Evolutionary conservation across 1,140 invertebrate species (phyloP), one percentile per base, ranked within the genome.

Genomic region (Lepidostoma basale): DNA sequence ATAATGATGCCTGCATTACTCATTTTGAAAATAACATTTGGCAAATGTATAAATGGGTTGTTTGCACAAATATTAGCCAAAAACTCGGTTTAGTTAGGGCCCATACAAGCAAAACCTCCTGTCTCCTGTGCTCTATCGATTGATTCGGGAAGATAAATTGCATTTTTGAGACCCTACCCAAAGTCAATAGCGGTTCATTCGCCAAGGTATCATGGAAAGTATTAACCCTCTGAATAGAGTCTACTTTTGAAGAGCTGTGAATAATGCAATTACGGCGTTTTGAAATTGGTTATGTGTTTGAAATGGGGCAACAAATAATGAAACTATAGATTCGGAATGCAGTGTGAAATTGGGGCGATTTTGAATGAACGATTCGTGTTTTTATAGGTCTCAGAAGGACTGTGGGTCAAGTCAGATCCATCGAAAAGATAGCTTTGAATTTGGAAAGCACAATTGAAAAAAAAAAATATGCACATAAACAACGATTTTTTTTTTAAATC

Each of bases 71-170:
- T 73, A 70, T 70, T 73, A 64, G 68, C 49, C 63, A 64, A 66
- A 73, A 73, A 72, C 59, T 72, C 67, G 45, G 67, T 64, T 72
- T 23, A 28, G 54, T 62, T 60, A 28, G 44, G 56, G 54, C 0
- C 33, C 44, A 20, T 12, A 18, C 20, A 44, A 12, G 54, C 5
- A 14, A 18, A 59, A 52, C 60, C 54, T 67, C 56, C 14, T 18
- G 23, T 40, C 33, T 36, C 33, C 14, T 18, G 23, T 40, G 36
- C 33, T 23, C 49, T 65, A 70, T 73, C 72, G 62, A 73, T 73
- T 70, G 68, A 73, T 73, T 73, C 39, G 30, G 18, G 47, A 73
- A 70, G 68, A 73, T 73, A 68, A 68, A 73, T 73, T 67, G 65
- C 67, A 69, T 72, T 73, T 73, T 68, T 62, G 42, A 60, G 42